Evolutionary conservation across 1,140 invertebrate species (phyloP).

Genomic region (Tetranychus cinnabarinus): DNA sequence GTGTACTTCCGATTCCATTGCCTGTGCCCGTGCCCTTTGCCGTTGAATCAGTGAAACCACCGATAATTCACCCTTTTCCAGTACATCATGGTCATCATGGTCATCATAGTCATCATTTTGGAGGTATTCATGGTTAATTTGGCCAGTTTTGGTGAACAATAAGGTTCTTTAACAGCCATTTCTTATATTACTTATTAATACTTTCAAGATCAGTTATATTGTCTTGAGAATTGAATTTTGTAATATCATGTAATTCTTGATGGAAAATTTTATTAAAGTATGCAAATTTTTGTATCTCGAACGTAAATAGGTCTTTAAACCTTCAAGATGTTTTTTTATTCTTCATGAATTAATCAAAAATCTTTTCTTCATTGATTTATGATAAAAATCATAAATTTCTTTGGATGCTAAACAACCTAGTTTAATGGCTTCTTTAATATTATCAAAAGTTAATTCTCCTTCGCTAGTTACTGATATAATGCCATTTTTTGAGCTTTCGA

Average conservation of each 20-base stretch:
- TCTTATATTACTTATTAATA: too few relatives aligned
- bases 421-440: background rate
- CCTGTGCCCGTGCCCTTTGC: background rate
- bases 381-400: slow-evolving; percentile 2
- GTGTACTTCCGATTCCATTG: background rate
- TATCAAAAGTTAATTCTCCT: background rate
- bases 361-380: slow-evolving; percentile 1
- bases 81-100: background rate
- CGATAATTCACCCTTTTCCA: background rate
- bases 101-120: background rate
- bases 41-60: background rate
- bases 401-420: background rate
- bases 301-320: too few relatives aligned
- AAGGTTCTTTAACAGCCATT: too few relatives aligned
- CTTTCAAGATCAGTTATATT: too few relatives aligned
- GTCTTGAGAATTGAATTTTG: too few relatives aligned
- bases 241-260: too few relatives aligned
- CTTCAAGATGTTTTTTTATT: background rate
- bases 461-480: background rate
- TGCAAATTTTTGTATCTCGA: too few relatives aligned
- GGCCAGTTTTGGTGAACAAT: too few relatives aligned
- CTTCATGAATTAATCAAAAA: background rate
- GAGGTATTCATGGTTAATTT: background rate
- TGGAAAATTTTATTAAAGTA: too few relatives aligned
- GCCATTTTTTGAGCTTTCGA: background rate